Conservation (phyloP, 1,140 invertebrate species). For the Meloidogyne floridensis region DNA sequence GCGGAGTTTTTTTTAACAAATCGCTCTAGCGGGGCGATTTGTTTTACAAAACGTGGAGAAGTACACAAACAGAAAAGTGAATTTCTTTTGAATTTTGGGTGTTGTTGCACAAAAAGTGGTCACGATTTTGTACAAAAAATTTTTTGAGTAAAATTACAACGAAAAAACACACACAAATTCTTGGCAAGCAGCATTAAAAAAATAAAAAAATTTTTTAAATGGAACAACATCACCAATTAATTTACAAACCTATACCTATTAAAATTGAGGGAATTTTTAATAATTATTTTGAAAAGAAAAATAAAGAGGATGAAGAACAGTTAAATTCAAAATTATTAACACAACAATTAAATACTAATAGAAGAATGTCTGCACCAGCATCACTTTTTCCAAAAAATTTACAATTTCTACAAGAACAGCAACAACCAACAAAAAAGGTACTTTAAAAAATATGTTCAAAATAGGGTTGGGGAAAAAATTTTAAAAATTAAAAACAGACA, state of each 20-base stretch:
- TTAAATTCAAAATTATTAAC: not conserved
- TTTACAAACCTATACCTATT: slow-evolving; percentile 2
- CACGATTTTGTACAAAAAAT: not conserved
- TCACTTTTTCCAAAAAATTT: not conserved
- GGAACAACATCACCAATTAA: not conserved
- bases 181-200: not conserved
- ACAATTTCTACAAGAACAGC: not conserved
- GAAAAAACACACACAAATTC: not conserved
- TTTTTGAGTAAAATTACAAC: not conserved
- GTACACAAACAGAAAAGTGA: not conserved
- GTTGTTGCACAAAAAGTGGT: not conserved
- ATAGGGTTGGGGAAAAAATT: too few relatives aligned
- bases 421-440: not conserved
- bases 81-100: not conserved
- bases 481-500: not conserved
- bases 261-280: slow-evolving; percentile 1
- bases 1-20: not conserved
- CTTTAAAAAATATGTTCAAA: too few relatives aligned
- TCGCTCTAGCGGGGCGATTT: not conserved
- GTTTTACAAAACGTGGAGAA: not conserved
- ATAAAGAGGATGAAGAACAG: not conserved
- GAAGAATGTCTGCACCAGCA: not conserved
- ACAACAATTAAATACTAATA: not conserved
- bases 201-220: not conserved
- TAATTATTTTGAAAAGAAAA: not conserved